Conservation (phyloP, 2,797 vertebrate genomes). For the Triplophysa bombifrons region DNA sequence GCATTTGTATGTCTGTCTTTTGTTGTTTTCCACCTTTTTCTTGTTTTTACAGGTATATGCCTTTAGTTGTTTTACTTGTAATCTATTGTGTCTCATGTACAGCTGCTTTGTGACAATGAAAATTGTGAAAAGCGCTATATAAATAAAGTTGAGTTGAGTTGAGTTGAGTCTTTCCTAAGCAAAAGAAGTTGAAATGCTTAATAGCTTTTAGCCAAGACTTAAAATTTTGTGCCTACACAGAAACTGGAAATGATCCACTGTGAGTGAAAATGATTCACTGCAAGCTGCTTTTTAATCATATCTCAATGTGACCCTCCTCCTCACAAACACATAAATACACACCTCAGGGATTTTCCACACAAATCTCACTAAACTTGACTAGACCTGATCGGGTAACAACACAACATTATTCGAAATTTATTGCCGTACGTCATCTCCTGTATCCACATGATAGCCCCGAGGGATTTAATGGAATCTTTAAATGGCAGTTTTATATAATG, state of each 20-base stretch:
- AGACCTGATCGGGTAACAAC: slow-evolving; percentile 55
- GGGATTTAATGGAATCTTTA: slow-evolving; percentile 49
- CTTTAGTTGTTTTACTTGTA: too few relatives aligned
- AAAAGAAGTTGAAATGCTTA: neutral
- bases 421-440: slow-evolving; percentile 48
- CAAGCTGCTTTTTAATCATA: slow-evolving; percentile 26
- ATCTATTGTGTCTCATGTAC: too few relatives aligned
- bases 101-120: too few relatives aligned
- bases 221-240: neutral
- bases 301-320: slow-evolving; percentile 30
- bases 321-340: slow-evolving; percentile 38
- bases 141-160: too few relatives aligned
- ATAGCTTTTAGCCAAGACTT: neutral
- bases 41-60: too few relatives aligned
- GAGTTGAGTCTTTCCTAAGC: neutral
- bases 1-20: too few relatives aligned
- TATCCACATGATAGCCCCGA: slow-evolving; percentile 42
- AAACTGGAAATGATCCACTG: slow-evolving; percentile 31
- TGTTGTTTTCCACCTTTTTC: too few relatives aligned
- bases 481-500: slow-evolving; percentile 46
- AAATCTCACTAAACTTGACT: slow-evolving; percentile 39
- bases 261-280: slow-evolving; percentile 29
- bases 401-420: slow-evolving; percentile 53
- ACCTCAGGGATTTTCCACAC: slow-evolving; percentile 49
- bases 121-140: too few relatives aligned